Percentiles rank a stretch among this genome's conserved stretches.
phyloP scores from a whole-genome alignment of 2,888 invertebrate species.

The Eucriotettix oculatus region DNA sequence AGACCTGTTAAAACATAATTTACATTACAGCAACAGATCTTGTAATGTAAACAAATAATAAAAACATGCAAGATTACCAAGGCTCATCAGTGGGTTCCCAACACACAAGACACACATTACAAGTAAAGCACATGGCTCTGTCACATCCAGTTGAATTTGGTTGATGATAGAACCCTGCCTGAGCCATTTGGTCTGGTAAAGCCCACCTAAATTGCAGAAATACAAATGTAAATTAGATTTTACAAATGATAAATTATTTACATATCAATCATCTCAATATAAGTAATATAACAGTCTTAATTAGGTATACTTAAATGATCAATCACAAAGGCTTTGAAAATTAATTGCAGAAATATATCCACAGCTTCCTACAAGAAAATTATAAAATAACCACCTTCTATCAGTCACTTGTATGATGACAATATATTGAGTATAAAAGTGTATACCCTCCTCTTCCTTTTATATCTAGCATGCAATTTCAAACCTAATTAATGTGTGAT shows the following conservation, averaged over 20 bases:
- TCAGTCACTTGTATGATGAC: too few species aligned
- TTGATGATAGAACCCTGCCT: constrained; percentile 92
- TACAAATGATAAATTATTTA: too few species aligned
- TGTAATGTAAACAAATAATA: background rate
- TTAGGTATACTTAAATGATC: too few species aligned
- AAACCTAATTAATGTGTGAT: too few species aligned
- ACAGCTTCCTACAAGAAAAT: too few species aligned
- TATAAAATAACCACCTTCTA: too few species aligned
- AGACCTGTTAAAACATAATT: constrained; percentile 33
- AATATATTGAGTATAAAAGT: too few species aligned
- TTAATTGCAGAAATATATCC: too few species aligned
- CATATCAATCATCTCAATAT: background rate
- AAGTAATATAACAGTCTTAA: constrained; percentile 1
- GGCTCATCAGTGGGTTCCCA: constrained; percentile 97
- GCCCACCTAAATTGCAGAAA: constrained; percentile 56
- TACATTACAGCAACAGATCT: background rate
- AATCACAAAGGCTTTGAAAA: too few species aligned
- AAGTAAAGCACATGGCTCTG: constrained; percentile 91
- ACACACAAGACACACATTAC: constrained; percentile 84
- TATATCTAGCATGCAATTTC: too few species aligned
- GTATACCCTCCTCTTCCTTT: too few species aligned
- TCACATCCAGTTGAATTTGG: constrained; percentile 81
- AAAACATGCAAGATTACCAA: constrained; percentile 36
- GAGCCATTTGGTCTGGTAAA: constrained; percentile 88
- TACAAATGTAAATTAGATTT: background rate